A percentile compares a stretch with the other conserved stretches of the same genome.
Conservation (phyloP, 2,113 vertebrate species). For the Ahaetulla prasina region DNA sequence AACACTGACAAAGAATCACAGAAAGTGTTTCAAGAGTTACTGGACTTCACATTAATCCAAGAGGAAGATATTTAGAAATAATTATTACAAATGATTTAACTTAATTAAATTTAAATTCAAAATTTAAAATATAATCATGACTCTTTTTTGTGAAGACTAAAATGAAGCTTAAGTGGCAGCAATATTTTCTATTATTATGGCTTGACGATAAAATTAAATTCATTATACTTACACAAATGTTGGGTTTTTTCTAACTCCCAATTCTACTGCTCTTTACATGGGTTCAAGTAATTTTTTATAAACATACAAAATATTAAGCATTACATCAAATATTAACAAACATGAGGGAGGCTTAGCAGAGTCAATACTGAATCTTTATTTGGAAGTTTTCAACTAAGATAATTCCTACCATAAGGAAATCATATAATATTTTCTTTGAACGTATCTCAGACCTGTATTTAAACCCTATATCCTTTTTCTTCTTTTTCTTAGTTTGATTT, state of each 20-base stretch:
- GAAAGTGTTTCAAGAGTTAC: background rate
- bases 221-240: background rate
- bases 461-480: background rate
- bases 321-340: background rate
- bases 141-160: background rate
- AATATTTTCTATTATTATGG: background rate
- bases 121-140: background rate
- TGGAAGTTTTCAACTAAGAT: background rate
- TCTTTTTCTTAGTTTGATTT: background rate
- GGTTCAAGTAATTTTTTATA: background rate
- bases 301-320: background rate
- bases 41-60: background rate
- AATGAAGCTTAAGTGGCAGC: background rate
- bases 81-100: background rate
- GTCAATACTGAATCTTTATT: background rate
- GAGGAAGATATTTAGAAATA: background rate
- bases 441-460: background rate
- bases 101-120: background rate
- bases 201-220: background rate
- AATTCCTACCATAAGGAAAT: background rate
- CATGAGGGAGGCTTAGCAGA: background rate
- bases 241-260: background rate
- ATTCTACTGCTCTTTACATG: background rate
- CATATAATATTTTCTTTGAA: background rate
- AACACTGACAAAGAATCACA: background rate